Base-by-base conservation (phyloP, 2,888 invertebrate species). In the Tridacna gigas region DNA sequence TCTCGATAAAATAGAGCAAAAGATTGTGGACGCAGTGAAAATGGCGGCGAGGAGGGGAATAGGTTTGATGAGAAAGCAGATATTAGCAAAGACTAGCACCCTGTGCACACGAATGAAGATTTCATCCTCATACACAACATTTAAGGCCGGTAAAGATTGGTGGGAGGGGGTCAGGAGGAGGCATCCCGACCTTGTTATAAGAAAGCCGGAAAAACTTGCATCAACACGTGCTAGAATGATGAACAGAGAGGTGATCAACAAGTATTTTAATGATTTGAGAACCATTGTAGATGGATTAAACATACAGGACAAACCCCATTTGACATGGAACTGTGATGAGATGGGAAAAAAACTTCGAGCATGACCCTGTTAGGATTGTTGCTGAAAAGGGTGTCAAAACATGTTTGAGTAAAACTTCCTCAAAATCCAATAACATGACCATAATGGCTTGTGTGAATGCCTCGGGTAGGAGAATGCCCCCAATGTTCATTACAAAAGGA, bases 401-500 rank as follows among this genome's bases (percentile, higher is more conserved):
- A 12, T 75, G 78, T 60, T 37, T 84, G 18, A 63, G 74, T n/a
- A 75, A 48, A 79, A 84, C 84, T 22, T 79, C 63, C 15, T 13
- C 37, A 0, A 76, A 65, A 47, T 76, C 77, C 20, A 73, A 61
- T 12, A 82, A 82, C 63, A 77, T 79, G 15, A 82, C 82, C 2
- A 61, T 69, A 20, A 78, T 84, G 80, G 75, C 80, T n/a, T 76
- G 81, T 79, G 65, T 79, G 7, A 79, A 66, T 45, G 81, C 79
- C 26, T 0, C 51, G 18, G 84, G 84, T 0, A 26, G 47, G 61
- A 3, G 66, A 37, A 86, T 86, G 80, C 56, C 83, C 22, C 86
- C 80, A 26, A 74, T 90, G 48, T 79, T 89, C 25, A 79, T 90
- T 15, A 88, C 86, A 0, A 90, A 90, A 63, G 4, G 63, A 22